Conservation (phyloP, 2,888 invertebrate species). For the Platycnemis pennipes region DNA sequence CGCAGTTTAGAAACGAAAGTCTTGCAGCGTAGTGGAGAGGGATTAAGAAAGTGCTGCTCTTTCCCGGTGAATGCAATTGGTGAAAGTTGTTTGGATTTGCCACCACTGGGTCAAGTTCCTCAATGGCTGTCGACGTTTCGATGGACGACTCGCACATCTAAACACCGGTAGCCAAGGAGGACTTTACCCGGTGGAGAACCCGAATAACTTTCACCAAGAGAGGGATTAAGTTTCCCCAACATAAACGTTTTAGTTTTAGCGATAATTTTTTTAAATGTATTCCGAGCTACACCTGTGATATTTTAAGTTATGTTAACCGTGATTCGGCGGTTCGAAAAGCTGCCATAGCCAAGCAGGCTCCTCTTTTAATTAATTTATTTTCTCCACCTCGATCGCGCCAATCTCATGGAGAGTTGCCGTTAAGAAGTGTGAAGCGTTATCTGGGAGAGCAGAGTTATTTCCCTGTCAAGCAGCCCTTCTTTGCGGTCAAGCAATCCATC, state of each 20-base stretch:
- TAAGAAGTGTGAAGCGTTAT: neutral
- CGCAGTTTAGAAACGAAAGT: neutral
- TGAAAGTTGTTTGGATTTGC: too few relatives aligned
- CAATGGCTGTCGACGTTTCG: too few relatives aligned
- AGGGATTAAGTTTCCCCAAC: neutral
- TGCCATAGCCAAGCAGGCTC: neutral
- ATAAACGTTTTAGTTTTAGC: neutral
- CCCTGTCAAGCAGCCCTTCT: neutral
- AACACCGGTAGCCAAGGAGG: too few relatives aligned
- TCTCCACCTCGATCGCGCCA: neutral
- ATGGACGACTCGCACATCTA: too few relatives aligned
- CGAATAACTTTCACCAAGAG: too few relatives aligned
- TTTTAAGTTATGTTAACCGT: neutral
- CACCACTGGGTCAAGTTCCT: too few relatives aligned
- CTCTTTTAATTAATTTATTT: neutral
- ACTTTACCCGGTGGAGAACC: too few relatives aligned
- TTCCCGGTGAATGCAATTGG: too few relatives aligned
- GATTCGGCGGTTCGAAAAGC: neutral
- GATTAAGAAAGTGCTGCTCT: too few relatives aligned
- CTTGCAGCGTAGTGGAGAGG: neutral
- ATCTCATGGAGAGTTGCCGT: neutral
- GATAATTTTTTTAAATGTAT: neutral
- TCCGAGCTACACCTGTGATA: constrained; percentile 7
- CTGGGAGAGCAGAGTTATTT: neutral
- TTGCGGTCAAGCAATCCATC: neutral